Conservation (phyloP, 2,888 invertebrate genomes). For the Crocallis elinguaria region DNA sequence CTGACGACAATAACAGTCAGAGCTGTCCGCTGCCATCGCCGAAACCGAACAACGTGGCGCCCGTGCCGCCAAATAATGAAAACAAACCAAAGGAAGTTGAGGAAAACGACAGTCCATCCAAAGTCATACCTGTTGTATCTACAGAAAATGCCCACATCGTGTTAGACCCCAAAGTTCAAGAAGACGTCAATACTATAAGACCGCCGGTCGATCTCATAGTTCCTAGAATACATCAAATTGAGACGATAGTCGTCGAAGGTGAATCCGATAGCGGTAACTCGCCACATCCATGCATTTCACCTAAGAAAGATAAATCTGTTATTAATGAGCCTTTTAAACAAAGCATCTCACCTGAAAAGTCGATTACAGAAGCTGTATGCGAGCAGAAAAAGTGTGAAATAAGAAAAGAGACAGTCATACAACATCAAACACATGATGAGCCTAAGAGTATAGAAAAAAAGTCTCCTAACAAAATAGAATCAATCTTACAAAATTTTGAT, state of each 20-base stretch:
- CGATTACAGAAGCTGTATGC: conserved; percentile 44
- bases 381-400: conserved; percentile 71
- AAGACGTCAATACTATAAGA: conserved; percentile 56
- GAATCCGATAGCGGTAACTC: conserved; percentile 69
- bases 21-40: conserved; percentile 80
- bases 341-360: conserved; percentile 64
- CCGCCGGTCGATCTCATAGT: conserved; percentile 65
- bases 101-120: conserved; percentile 72
- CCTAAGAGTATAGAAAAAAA: conserved; percentile 64
- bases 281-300: conserved; percentile 57
- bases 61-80: conserved; percentile 56
- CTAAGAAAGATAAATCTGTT: conserved; percentile 67
- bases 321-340: conserved; percentile 68
- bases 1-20: conserved; percentile 79
- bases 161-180: conserved; percentile 69
- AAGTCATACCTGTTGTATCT: conserved; percentile 74
- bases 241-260: conserved; percentile 74
- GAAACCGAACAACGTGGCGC: conserved; percentile 61
- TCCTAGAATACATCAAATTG: conserved; percentile 69
- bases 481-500: conserved; percentile 70
- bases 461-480: conserved; percentile 73
- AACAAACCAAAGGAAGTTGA: conserved; percentile 68
- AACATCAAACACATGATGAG: conserved; percentile 72
- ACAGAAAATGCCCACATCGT: conserved; percentile 76
- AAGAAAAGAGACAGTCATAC: conserved; percentile 78